Conservation (phyloP, 1,140 invertebrate species). For the Euschistus heros region DNA sequence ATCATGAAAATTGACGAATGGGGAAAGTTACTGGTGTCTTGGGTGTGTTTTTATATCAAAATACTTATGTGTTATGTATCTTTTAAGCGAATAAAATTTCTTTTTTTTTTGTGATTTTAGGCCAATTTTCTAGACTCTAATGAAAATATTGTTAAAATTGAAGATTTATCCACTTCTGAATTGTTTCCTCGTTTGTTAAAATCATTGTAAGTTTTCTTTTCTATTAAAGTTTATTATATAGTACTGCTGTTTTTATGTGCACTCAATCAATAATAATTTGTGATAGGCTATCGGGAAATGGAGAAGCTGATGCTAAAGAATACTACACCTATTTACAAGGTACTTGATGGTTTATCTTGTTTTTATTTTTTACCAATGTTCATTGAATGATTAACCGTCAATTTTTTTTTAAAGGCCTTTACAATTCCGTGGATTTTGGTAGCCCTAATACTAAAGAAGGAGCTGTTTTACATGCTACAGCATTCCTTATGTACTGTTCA, state of each 20-base stretch:
- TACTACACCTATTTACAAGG: neutral
- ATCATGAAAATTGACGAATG: neutral
- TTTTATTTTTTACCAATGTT: neutral
- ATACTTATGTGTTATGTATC: neutral
- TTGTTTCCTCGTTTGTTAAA: neutral
- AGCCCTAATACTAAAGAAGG: neutral
- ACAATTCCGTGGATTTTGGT: neutral
- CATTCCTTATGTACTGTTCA: constrained; percentile 1
- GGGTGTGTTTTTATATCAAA: neutral
- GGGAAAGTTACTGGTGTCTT: constrained; percentile 1
- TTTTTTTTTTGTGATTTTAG: neutral
- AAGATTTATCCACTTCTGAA: neutral
- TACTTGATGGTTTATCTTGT: neutral
- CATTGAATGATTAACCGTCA: neutral
- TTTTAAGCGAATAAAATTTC: neutral
- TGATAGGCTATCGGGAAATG: neutral
- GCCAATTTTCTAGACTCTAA: neutral
- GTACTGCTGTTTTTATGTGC: neutral
- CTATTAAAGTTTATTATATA: neutral
- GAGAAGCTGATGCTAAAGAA: neutral
- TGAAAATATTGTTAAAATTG: neutral
- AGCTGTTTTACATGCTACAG: neutral
- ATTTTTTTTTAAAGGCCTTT: neutral
- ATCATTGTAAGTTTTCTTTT: neutral
- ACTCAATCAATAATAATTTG: neutral